phyloP scores from a whole-genome alignment of 2,888 invertebrate species.

The Parnassius orleans region DNA sequence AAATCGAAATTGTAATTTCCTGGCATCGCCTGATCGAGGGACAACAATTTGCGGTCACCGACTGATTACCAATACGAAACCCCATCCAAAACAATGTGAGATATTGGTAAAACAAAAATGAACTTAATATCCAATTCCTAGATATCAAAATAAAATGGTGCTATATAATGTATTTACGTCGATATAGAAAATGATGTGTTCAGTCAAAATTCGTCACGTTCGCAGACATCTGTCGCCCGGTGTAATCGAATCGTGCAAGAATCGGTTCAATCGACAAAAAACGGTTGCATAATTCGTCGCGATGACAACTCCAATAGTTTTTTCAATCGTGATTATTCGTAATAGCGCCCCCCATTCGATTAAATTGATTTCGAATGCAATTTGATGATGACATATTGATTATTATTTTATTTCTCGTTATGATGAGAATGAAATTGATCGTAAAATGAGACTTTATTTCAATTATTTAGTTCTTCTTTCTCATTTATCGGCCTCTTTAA shows the following conservation, averaged over 20 bases:
- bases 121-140: conserved; percentile 30
- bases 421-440: not conserved
- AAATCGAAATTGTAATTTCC: conserved; percentile 79
- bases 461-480: too few species aligned
- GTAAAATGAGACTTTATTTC: not conserved
- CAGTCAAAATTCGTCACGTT: conserved; percentile 79
- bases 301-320: conserved; percentile 74
- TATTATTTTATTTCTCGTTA: conserved; percentile 39
- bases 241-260: conserved; percentile 67
- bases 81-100: conserved; percentile 53
- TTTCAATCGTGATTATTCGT: conserved; percentile 66
- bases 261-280: conserved; percentile 51
- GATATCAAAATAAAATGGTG: conserved; percentile 34
- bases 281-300: conserved; percentile 73
- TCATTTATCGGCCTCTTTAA: too few species aligned
- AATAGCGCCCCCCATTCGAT: conserved; percentile 55
- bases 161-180: conserved; percentile 35
- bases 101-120: conserved; percentile 32
- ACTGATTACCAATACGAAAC: conserved; percentile 73
- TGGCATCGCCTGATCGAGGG: conserved; percentile 77
- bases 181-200: conserved; percentile 48
- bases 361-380: conserved; percentile 57
- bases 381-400: conserved; percentile 65
- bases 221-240: conserved; percentile 76
- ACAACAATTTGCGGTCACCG: conserved; percentile 80